Evolutionary conservation across 1,140 invertebrate genomes (phyloP), one percentile per base, ranked within the genome.

Genomic region (Mercenaria mercenaria): DNA sequence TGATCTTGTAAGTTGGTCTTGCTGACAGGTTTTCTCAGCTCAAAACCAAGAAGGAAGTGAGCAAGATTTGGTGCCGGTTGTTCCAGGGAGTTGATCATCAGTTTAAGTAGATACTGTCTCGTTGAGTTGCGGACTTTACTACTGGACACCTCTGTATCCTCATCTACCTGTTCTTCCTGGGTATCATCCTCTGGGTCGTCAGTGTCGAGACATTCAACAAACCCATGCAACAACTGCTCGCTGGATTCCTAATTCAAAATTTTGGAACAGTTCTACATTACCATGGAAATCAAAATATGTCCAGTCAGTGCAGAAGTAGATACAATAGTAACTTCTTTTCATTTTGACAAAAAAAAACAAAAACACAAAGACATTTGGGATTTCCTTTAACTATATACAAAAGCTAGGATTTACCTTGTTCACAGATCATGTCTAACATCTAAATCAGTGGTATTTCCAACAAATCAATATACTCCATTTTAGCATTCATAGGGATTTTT

Each of bases 11-110:
- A 93, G 86, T 95, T 95, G 23, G 96, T 96, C 74, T 95, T 94
- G 76, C 82, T 79, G 20, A 96, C 94, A 50, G 95, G 95, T 87
- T 96, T 96, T 59, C 94, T 92, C 0, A 98, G 96, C 91, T 98
- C 97, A 95, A 99, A 99, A 1, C 98, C 98, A 0, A 99, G 96
- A n/a, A 99, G 96, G 95, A 98, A 98, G 95, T 99, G 98, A 6
- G 98, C 97, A 6, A 99, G 95, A 96, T 99, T 99, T 13, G 98
- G 98, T 23, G 97, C 95, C 0, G 97, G 97, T 74, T 98, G 97
- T 3, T 96, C 96, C 64, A 99, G 96, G 94, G 98, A 97, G 90
- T 97, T 97, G 94, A 98, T 97, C 91, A 99, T 94, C 13, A 99
- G 95, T 86, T 97, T 96, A 0, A 99, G 94, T 80, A 99, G 97